A percentile compares a stretch with the other conserved stretches of the same genome.
phyloP scores from a whole-genome alignment of 2,797 vertebrate species.

The Microhierax caerulescens region DNA sequence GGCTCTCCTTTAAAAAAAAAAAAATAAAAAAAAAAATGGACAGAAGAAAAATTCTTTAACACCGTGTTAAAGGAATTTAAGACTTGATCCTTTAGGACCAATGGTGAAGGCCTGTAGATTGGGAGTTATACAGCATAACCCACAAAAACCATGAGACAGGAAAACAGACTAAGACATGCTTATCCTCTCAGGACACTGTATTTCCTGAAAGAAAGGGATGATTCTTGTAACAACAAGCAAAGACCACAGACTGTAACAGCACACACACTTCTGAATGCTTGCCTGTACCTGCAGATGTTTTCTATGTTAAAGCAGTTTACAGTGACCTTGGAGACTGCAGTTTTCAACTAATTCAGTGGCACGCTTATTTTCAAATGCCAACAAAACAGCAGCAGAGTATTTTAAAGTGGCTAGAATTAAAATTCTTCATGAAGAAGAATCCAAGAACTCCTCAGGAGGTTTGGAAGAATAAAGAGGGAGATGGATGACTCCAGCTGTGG shows the following conservation, averaged over 20 bases:
- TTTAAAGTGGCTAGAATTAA: not conserved
- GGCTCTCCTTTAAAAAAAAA: slow-evolving; percentile 84
- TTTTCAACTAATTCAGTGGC: not conserved
- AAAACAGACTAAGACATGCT: not conserved
- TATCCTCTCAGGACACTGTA: not conserved
- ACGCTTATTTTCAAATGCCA: not conserved
- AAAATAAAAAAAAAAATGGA: not conserved
- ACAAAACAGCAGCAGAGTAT: not conserved
- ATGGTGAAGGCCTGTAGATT: not conserved
- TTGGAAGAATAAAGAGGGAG: not conserved
- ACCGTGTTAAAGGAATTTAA: not conserved
- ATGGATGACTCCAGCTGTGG: not conserved
- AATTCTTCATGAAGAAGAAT: not conserved
- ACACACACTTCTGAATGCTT: not conserved
- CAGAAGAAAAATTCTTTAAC: not conserved
- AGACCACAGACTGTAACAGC: slow-evolving; percentile 22
- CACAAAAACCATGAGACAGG: slow-evolving; percentile 29
- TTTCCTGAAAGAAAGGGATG: not conserved
- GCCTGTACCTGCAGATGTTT: not conserved
- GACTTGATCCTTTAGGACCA: not conserved
- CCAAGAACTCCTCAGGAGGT: not conserved
- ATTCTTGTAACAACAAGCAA: slow-evolving; percentile 1
- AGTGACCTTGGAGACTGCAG: not conserved
- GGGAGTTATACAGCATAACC: not conserved
- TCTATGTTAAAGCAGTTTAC: not conserved